A percentile compares a stretch with the other conserved stretches of the same genome.
Evolutionary conservation across 2,113 vertebrate species (phyloP).

Genomic region (Micromys minutus): DNA sequence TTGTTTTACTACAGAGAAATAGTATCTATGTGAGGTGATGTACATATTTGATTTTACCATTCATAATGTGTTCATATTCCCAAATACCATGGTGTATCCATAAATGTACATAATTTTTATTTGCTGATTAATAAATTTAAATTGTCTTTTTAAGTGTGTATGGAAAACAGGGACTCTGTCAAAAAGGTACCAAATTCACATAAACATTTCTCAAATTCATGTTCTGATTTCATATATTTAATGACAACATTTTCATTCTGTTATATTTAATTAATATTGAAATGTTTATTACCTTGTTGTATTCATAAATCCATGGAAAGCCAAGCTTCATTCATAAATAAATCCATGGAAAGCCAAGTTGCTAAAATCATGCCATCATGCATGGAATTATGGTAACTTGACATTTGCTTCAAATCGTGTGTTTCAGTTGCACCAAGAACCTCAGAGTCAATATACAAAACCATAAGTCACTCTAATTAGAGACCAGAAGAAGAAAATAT

Average conservation of each 20-base stretch:
- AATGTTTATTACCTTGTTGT: slow-evolving; percentile 5
- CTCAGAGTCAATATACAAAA: slow-evolving; percentile 2
- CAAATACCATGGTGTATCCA: background rate
- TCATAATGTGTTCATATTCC: background rate
- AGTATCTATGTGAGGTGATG: background rate
- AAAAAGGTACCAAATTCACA: background rate
- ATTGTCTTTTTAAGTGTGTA: background rate
- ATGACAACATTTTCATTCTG: slow-evolving; percentile 28
- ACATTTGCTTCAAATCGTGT: background rate
- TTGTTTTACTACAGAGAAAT: background rate
- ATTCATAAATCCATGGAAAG: background rate
- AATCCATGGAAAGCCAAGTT: slow-evolving; percentile 2
- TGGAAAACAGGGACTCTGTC: background rate
- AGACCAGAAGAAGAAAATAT: background rate
- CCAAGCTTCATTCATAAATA: slow-evolving; percentile 26
- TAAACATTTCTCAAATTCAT: slow-evolving; percentile 32
- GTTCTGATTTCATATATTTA: slow-evolving; percentile 37
- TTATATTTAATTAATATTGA: slow-evolving; percentile 32
- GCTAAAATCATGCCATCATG: slow-evolving; percentile 22
- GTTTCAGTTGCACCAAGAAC: background rate
- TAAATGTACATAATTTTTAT: background rate
- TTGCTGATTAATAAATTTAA: background rate
- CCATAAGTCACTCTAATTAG: slow-evolving; percentile 20
- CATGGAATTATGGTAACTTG: background rate
- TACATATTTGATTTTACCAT: background rate